phyloP scores from a whole-genome alignment of 2,113 vertebrate species.

The Callaeas wilsoni region DNA sequence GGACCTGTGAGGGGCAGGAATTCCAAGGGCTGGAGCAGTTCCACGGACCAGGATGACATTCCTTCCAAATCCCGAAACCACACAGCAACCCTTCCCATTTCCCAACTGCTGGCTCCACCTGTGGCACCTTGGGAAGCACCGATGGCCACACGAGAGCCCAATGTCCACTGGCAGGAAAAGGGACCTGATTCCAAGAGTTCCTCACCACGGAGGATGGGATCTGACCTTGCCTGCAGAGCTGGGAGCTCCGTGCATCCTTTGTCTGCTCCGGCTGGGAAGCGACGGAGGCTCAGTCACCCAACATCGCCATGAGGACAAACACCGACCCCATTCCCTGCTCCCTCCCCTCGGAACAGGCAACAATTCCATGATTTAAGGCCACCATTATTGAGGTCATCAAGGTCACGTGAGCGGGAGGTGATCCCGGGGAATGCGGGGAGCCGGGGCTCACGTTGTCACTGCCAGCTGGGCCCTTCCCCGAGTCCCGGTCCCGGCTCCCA shows the following conservation, averaged over 20 bases:
- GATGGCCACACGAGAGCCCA: accelerated
- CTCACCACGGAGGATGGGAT: accelerated
- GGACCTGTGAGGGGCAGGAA: not conserved
- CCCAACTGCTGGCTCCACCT: not conserved
- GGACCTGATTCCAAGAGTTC: not conserved
- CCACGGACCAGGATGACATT: accelerated
- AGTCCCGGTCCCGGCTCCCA: not conserved
- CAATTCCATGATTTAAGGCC: not conserved
- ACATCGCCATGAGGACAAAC: not conserved
- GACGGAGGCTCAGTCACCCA: accelerated
- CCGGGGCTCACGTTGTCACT: accelerated
- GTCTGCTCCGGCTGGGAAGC: not conserved
- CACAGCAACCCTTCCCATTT: accelerated
- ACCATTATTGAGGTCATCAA: not conserved
- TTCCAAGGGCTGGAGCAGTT: not conserved
- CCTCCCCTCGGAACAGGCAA: not conserved
- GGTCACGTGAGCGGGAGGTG: accelerated
- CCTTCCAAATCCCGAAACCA: not conserved
- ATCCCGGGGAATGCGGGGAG: not conserved
- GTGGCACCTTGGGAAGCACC: not conserved
- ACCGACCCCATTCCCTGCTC: accelerated
- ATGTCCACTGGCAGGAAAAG: accelerated
- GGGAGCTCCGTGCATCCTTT: not conserved
- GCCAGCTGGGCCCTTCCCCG: not conserved
- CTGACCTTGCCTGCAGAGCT: not conserved